Base-by-base conservation (phyloP, 2,113 vertebrate species). In the Odocoileus virginianus region DNA sequence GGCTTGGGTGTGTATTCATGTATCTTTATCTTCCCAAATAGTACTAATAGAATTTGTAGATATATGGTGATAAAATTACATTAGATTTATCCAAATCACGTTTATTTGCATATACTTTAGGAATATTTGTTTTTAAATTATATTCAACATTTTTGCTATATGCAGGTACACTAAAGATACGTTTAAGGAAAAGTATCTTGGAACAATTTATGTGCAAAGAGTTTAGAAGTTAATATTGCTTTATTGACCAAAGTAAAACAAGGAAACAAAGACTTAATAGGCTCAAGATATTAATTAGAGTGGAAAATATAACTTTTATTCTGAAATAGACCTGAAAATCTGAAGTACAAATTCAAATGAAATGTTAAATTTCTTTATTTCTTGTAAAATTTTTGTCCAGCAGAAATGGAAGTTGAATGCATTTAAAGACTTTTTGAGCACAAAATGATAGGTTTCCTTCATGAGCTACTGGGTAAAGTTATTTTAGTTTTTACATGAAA, bases 401-500 rank as follows among this genome's bases (percentile, higher is more conserved):
- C 92, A 67, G 52, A 96, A 97, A 61, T 92, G 55, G 17, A 86
- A 97, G 36, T 64, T 89, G 58, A 89, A 17, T 90, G 21, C 15
- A 89, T 76, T 92, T 92, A 85, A 90, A 96, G 81, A 45, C 11
- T 74, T 88, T 93, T 89, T 81, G 28, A 95, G 47, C 57, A 88
- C 45, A 94, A 95, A 94, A 86, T 33, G 0, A 27, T 94, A 55
- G 55, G 64, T 95, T 97, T 98, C 85, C 52, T 86, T 54, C 25
- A 91, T 87, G n/a, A 96, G 82, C 96, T 98, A 58, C 54, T 74
- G 91, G 19, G 89, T 28, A 90, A 87, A 61, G 57, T 16, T 71
- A 30, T 40, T 96, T 83, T 55, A 91, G 87, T 93, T 97, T 61
- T 89, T 28, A 47, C 52, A 23, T 96, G 17, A 94, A 97, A 92